phyloP scores from a whole-genome alignment of 2,888 invertebrate genomes.

The Drosophila merina region DNA sequence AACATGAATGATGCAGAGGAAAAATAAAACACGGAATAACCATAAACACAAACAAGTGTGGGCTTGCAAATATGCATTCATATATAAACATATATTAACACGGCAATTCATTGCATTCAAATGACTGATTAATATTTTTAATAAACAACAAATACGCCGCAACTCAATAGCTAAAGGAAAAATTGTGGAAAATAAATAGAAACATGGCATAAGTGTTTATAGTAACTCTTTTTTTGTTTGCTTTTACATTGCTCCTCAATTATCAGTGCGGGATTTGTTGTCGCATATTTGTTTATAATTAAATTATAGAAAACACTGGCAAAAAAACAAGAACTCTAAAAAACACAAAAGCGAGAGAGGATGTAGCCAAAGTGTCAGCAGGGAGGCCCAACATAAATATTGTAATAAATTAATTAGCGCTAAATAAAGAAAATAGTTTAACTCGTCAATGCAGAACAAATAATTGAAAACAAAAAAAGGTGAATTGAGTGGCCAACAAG shows the following conservation, averaged over 20 bases:
- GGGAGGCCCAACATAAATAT: conserved; percentile 54
- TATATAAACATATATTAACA: conserved; percentile 29
- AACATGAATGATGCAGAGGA: conserved; percentile 11
- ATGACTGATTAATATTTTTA: conserved; percentile 82
- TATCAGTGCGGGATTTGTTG: conserved; percentile 51
- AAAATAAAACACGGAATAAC: conserved; percentile 22
- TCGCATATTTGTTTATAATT: conserved; percentile 73
- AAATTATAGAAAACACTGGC: conserved; percentile 54
- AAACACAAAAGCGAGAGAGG: conserved; percentile 20
- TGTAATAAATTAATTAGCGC: conserved; percentile 75
- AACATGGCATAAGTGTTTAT: conserved; percentile 53
- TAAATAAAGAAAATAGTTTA: conserved; percentile 60
- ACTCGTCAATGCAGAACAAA: conserved; percentile 30
- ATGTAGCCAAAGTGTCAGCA: conserved; percentile 5
- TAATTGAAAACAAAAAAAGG: conserved; percentile 4
- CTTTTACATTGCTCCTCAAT: conserved; percentile 32
- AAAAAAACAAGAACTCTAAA: conserved; percentile 16
- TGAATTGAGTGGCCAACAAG: conserved; percentile 20
- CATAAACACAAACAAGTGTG: conserved; percentile 14
- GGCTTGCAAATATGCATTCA: conserved; percentile 8
- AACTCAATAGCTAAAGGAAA: conserved; percentile 39
- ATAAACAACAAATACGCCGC: conserved; percentile 61
- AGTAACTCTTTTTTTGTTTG: conserved; percentile 29
- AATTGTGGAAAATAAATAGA: conserved; percentile 32
- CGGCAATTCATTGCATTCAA: conserved; percentile 80